Evolutionary conservation across 2,113 vertebrate genomes (phyloP).

Genomic region (Pollachius pollachius): DNA sequence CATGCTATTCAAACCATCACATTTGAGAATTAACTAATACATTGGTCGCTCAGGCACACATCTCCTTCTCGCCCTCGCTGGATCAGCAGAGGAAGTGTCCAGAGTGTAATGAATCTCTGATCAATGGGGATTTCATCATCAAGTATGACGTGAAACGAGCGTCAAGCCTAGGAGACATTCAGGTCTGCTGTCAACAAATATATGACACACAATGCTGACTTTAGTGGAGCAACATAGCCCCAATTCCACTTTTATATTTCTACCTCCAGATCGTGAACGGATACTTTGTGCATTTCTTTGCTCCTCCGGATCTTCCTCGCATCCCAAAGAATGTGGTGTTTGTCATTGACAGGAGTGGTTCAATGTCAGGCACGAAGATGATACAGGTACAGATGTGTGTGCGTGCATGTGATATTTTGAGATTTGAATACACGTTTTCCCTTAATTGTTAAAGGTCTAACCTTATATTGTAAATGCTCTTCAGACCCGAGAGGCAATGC

Average conservation of each 20-base stretch:
- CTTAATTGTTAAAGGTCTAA: constrained; percentile 32
- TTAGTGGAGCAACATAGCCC: no score
- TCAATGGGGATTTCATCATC: constrained; percentile 87
- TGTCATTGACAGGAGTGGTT: constrained; percentile 75
- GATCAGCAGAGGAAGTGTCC: constrained; percentile 85
- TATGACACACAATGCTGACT: not conserved
- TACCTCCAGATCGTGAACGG: constrained; percentile 71
- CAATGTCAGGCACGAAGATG: constrained; percentile 64
- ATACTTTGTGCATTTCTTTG: constrained; percentile 79
- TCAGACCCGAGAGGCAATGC: constrained; percentile 63
- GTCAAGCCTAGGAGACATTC: constrained; percentile 75
- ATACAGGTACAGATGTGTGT: constrained; percentile 45
- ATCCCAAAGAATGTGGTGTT: constrained; percentile 74
- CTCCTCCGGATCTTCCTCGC: constrained; percentile 57
- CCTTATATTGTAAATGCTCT: not conserved
- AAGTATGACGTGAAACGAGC: constrained; percentile 86
- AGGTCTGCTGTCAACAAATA: constrained; percentile 68
- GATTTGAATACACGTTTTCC: no score
- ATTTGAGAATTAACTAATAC: no score
- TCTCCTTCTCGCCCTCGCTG: constrained; percentile 72
- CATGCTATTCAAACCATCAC: no score
- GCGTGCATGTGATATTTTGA: constrained; percentile 51
- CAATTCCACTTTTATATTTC: not conserved
- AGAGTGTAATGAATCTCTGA: constrained; percentile 75
- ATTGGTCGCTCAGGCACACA: constrained; percentile 58